Percentiles rank a stretch among this genome's conserved stretches.
These are phyloP conservation scores for Lutraria lutraria DNA, from an alignment of 2,888 invertebrate species.

Conservation along the genomic window DNA sequence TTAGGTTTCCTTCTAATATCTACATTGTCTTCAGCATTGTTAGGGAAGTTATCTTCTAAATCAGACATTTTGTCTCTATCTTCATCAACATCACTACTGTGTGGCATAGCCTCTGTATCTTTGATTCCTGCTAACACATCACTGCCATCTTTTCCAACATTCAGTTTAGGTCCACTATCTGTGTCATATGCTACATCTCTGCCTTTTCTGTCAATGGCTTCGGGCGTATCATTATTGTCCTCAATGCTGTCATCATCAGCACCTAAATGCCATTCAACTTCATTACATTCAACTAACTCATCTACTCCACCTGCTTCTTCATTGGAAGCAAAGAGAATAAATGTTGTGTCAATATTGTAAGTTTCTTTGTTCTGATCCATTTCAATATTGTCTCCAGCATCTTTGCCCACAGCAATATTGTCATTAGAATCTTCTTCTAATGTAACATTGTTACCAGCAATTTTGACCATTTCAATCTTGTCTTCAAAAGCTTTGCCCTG, in stretches of 20 bases:
- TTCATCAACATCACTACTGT: neutral
- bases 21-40: neutral
- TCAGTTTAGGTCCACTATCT: neutral
- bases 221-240: neutral
- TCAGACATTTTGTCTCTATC: neutral
- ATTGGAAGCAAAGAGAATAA: neutral
- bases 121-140: neutral
- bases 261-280: slow-evolving; percentile 10
- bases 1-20: neutral
- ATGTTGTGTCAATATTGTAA: neutral
- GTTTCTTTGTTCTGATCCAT: neutral
- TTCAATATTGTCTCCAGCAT: neutral
- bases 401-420: neutral
- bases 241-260: neutral
- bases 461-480: neutral
- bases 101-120: neutral
- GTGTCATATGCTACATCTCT: neutral
- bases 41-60: neutral
- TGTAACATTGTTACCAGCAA: neutral
- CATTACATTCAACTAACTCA: neutral
- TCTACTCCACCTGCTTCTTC: neutral
- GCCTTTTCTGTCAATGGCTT: neutral
- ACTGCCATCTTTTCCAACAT: neutral
- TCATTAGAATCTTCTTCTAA: neutral
- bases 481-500: neutral